Evolutionary conservation across 2,888 invertebrate species (phyloP), one percentile per base, ranked within the genome.

Genomic region (Polydrusus tereticollis): DNA sequence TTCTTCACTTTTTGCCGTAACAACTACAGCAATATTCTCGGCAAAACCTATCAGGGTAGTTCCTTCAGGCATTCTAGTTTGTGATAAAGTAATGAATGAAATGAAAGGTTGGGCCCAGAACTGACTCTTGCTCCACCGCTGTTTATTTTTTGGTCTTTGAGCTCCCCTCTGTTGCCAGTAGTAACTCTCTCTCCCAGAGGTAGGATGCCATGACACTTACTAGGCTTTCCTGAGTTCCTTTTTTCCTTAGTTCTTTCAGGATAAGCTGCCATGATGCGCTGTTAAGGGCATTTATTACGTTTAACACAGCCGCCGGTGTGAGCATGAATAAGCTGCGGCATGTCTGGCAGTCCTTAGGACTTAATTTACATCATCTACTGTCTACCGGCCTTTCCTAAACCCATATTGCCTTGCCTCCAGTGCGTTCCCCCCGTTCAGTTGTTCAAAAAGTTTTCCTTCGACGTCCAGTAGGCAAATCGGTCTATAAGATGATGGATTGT

Each of bases 341-440:
- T 52, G 23, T 5, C 26, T 23, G 26, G 33, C 41, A 41, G 41
- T 60, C 12, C n/a, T 43, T 4, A 38, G 18, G 2, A 60, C 43
- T 7, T 60, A 12, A 1, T 12, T 64, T 3, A 75, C 64, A 16
- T 73, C 75, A 38, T 72, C 75, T 3, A 58, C 63, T n/a, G 73
- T 74, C 59, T 71, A 66, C 8, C 47, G 59, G 5, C 67, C 67
- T 33, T 69, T 50, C 29, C 67, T 68, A 41, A 74, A 76, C 0
- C 74, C 72, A 33, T 45, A 72, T 36, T 75, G 74, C 12, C 29
- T 4, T 7, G 4, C 29, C 29, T n/a, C n/a, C n/a, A n/a, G n/a
- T n/a, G n/a, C n/a, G n/a, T n/a, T 4, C 29, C 7, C 29, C 4
- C 29, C 7, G 29, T 29, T 29, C 7, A 73, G 29, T 2, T 68